These are phyloP conservation scores for Trididemnum miniatum DNA, from an alignment of 23 tunicate species.

Conservation along the genomic window DNA sequence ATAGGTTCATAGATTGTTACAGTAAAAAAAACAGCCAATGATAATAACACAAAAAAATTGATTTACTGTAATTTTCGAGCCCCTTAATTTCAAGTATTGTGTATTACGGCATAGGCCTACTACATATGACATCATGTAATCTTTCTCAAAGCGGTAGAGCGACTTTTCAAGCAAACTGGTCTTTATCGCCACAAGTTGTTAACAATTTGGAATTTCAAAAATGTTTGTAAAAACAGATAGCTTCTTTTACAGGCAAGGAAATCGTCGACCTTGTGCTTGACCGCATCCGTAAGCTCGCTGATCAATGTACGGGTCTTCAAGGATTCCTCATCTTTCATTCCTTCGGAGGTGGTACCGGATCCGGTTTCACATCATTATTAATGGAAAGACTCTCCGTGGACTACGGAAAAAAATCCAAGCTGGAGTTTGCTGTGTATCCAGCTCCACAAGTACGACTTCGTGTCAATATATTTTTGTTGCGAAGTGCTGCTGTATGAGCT, in stretches of 20 bases:
- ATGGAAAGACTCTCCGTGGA: conserved; percentile 97
- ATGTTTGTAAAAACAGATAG: background rate
- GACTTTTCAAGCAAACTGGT: too few species aligned
- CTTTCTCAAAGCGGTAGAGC: too few species aligned
- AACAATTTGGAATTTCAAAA: too few species aligned
- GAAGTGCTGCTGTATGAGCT: too few species aligned
- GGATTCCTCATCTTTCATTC: conserved; percentile 98
- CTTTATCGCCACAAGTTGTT: too few species aligned
- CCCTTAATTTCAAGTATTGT: too few species aligned
- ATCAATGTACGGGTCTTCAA: conserved; percentile 97
- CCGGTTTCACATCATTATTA: conserved; percentile 91
- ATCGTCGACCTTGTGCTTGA: conserved; percentile 88
- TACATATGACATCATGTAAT: too few species aligned
- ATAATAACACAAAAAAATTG: too few species aligned
- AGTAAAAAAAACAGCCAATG: too few species aligned
- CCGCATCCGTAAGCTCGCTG: conserved; percentile 93
- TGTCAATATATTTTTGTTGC: background rate
- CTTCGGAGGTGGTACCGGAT: conserved; percentile 98
- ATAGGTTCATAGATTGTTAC: too few species aligned
- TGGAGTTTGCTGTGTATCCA: conserved; percentile 95
- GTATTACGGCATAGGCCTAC: too few species aligned
- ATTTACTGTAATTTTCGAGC: too few species aligned
- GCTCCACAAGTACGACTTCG: conserved; percentile 80
- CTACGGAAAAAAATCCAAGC: conserved; percentile 97
- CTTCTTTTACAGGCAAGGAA: conserved; percentile 70